Evolutionary conservation across 2,888 invertebrate genomes (phyloP).

Genomic region (Leucozona laternaria): DNA sequence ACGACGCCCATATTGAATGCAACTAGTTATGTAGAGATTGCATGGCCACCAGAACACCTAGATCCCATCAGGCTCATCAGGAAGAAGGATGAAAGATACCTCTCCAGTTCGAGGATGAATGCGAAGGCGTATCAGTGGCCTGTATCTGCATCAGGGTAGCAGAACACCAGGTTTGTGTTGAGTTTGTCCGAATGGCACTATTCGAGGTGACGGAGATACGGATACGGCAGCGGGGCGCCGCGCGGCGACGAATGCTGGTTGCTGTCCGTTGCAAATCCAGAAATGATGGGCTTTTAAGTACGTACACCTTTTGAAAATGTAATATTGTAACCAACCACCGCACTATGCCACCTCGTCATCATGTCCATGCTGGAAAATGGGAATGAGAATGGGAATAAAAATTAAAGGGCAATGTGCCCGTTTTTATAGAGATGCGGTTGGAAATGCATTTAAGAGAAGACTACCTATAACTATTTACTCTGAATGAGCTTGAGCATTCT

Average conservation of each 20-base stretch:
- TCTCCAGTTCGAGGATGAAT: slow-evolving; percentile 39
- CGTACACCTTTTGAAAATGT: slow-evolving; percentile 55
- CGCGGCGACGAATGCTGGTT: slow-evolving; percentile 25
- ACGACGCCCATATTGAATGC: slow-evolving; percentile 56
- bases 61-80: slow-evolving; percentile 15
- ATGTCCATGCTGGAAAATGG: slow-evolving; percentile 4
- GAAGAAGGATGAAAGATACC: slow-evolving; percentile 52
- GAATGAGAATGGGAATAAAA: slow-evolving; percentile 54
- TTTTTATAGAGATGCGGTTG: slow-evolving; percentile 54
- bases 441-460: slow-evolving; percentile 58
- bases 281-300: slow-evolving; percentile 73
- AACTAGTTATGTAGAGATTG: slow-evolving; percentile 51
- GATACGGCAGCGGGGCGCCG: neutral
- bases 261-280: slow-evolving; percentile 63
- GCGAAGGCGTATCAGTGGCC: slow-evolving; percentile 53
- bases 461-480: slow-evolving; percentile 18
- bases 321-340: slow-evolving; percentile 15
- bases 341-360: slow-evolving; percentile 11
- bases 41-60: slow-evolving; percentile 28
- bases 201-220: slow-evolving; percentile 10
- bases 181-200: slow-evolving; percentile 1
- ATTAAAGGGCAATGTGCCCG: slow-evolving; percentile 68
- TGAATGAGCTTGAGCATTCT: slow-evolving; percentile 44
- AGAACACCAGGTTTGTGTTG: slow-evolving; percentile 9
- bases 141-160: slow-evolving; percentile 26